Conservation (phyloP, 1,140 invertebrate genomes). For the Orchestia grillus region DNA sequence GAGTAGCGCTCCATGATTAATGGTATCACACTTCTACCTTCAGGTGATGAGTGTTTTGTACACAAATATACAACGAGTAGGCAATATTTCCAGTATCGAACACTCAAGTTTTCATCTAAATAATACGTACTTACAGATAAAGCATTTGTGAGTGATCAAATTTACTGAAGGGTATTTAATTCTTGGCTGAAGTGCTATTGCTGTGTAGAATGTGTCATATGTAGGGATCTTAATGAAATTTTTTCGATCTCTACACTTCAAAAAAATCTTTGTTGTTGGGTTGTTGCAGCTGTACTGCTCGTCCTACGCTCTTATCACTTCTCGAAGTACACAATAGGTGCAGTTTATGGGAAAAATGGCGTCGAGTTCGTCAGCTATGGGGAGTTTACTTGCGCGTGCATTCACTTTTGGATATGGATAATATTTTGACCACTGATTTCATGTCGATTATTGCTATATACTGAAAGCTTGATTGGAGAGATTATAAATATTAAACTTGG, state of each 20-base stretch:
- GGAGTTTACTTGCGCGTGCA: neutral
- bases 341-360: too few relatives aligned
- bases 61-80: neutral
- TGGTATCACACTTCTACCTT: too few relatives aligned
- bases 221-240: neutral
- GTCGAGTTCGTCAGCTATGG: neutral
- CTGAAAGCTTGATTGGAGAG: neutral
- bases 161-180: neutral
- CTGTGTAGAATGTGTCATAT: neutral
- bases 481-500: neutral
- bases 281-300: too few relatives aligned
- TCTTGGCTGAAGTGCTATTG: neutral
- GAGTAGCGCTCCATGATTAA: too few relatives aligned
- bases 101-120: neutral
- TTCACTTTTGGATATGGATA: neutral
- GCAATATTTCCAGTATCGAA: neutral
- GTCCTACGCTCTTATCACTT: neutral
- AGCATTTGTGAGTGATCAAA: neutral
- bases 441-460: neutral
- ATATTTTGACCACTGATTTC: neutral
- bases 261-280: neutral
- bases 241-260: neutral
- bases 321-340: neutral
- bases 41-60: too few relatives aligned
- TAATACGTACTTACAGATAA: neutral